Conservation (phyloP, 2,888 invertebrate genomes). For the Cerastoderma edule region DNA sequence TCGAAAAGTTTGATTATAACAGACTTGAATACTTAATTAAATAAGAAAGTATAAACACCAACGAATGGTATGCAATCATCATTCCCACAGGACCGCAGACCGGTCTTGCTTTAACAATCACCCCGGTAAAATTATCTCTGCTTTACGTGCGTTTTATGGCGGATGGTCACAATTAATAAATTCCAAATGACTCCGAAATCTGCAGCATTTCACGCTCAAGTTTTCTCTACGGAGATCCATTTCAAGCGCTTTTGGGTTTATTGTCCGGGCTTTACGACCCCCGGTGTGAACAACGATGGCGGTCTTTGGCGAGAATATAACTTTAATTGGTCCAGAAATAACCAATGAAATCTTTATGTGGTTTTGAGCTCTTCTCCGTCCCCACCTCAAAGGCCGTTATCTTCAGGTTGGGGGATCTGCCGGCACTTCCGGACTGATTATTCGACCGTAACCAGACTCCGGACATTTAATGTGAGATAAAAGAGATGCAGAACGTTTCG, state of each 20-base stretch:
- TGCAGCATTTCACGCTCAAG: slow-evolving; percentile 52
- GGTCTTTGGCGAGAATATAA: slow-evolving; percentile 27
- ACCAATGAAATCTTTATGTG: slow-evolving; percentile 61
- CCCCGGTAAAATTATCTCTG: slow-evolving; percentile 35
- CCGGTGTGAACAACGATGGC: slow-evolving; percentile 24
- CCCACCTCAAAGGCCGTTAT: slow-evolving; percentile 48
- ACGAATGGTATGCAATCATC: too few relatives aligned
- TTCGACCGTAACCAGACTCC: slow-evolving; percentile 20
- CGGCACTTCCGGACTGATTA: slow-evolving; percentile 23
- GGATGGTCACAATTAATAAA: slow-evolving; percentile 57
- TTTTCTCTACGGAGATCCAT: slow-evolving; percentile 41
- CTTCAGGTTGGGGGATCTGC: slow-evolving; percentile 17
- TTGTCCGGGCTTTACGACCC: slow-evolving; percentile 43
- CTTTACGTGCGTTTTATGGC: slow-evolving; percentile 50
- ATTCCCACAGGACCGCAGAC: slow-evolving; percentile 30
- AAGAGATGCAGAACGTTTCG: slow-evolving; percentile 3
- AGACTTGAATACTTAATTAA: too few relatives aligned
- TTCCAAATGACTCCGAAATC: slow-evolving; percentile 52
- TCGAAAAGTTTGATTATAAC: too few relatives aligned
- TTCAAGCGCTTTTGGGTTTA: slow-evolving; percentile 38
- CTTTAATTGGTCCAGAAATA: slow-evolving; percentile 56
- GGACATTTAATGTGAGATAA: slow-evolving; percentile 25
- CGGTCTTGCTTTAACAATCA: slow-evolving; percentile 33
- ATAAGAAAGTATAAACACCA: too few relatives aligned
- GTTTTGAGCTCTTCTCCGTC: slow-evolving; percentile 35